Conservation (phyloP, 2,888 invertebrate species). For the Chaetoderma sp. region DNA sequence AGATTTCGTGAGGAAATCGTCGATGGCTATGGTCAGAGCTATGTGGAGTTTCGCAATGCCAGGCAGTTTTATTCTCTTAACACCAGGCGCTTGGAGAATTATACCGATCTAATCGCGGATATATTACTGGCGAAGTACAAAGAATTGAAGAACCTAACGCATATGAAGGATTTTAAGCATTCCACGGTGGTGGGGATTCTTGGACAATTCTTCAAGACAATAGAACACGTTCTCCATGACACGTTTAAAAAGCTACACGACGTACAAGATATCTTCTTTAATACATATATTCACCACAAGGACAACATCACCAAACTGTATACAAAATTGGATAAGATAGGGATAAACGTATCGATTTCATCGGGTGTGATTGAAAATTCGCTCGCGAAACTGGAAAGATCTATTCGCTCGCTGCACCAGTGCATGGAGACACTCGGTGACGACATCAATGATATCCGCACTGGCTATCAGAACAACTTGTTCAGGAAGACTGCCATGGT, state of each 20-base stretch:
- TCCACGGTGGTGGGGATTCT: not conserved
- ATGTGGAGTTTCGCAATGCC: not conserved
- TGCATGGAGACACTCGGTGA: not conserved
- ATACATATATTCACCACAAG: not conserved
- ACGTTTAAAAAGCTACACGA: not conserved
- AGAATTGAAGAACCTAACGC: not conserved
- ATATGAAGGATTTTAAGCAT: not conserved
- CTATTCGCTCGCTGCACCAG: not conserved
- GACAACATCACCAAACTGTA: not conserved
- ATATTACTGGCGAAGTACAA: not conserved
- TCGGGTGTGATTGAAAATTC: not conserved
- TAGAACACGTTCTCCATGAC: not conserved
- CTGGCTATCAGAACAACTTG: not conserved
- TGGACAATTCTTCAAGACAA: not conserved
- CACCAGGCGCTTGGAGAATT: not conserved
- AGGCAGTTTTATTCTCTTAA: not conserved
- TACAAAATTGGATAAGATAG: not conserved
- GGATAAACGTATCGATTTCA: not conserved
- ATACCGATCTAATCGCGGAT: not conserved
- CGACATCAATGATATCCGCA: not conserved
- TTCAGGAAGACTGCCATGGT: not conserved
- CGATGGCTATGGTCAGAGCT: not conserved
- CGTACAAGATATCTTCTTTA: not conserved
- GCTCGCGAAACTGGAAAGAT: not conserved
- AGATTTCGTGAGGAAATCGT: not conserved